Percentiles rank a stretch among this genome's conserved stretches.
Evolutionary conservation across 2,113 vertebrate genomes (phyloP).

Genomic region (Pelvicachromis taeniatus): DNA sequence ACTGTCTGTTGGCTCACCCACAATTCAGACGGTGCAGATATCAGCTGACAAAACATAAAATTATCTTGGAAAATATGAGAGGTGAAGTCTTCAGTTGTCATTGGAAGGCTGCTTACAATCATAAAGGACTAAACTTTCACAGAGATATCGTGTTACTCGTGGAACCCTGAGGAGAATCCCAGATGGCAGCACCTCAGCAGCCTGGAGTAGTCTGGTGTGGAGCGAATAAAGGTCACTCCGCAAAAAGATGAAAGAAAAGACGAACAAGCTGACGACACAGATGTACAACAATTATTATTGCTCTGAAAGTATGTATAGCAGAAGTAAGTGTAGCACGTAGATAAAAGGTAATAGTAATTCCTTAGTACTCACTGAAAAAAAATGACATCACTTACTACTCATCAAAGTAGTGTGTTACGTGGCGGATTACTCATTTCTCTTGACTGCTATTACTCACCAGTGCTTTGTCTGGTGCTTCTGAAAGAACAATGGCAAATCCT

Average conservation of each 20-base stretch:
- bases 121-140: not conserved
- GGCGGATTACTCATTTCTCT: not conserved
- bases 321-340: not conserved
- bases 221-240: slow-evolving; percentile 26
- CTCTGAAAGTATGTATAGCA: not conserved
- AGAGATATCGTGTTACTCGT: slow-evolving; percentile 12
- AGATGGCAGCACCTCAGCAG: slow-evolving; percentile 53
- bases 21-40: not conserved
- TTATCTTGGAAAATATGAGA: not conserved
- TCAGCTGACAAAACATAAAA: not conserved
- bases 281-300: not conserved
- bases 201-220: slow-evolving; percentile 23
- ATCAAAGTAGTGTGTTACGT: not conserved
- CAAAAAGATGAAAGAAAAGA: not conserved
- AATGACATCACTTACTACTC: not conserved
- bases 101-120: not conserved
- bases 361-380: not conserved
- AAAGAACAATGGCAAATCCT: not conserved
- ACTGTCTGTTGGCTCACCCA: not conserved
- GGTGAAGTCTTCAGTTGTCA: not conserved
- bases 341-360: not conserved
- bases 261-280: not conserved
- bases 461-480: not conserved
- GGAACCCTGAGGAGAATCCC: slow-evolving; percentile 39
- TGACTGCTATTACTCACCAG: not conserved